Evolutionary conservation across 2,113 vertebrate species (phyloP).

Genomic region (Brachionichthys hirsutus): DNA sequence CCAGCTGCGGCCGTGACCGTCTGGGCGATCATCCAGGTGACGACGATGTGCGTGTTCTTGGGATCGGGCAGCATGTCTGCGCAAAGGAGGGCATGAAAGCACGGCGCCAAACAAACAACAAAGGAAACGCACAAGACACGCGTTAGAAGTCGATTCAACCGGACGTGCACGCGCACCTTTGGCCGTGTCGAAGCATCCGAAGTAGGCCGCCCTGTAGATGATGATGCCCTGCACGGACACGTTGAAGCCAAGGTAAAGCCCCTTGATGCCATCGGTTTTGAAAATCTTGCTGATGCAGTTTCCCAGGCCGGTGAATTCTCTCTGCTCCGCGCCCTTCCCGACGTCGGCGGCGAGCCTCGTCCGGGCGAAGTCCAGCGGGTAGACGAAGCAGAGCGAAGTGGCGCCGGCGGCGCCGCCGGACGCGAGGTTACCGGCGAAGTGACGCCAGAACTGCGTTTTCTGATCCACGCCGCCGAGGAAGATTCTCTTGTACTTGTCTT

Average conservation of each 20-base stretch:
- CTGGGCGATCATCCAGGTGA: constrained; percentile 99
- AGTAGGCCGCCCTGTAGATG: constrained; percentile 99
- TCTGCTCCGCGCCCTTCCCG: constrained; percentile 84
- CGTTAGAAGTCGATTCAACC: neutral
- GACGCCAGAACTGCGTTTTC: constrained; percentile 98
- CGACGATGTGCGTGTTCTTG: constrained; percentile 94
- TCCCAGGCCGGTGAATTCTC: constrained; percentile 92
- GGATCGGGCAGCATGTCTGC: constrained; percentile 98
- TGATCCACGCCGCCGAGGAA: constrained; percentile 97
- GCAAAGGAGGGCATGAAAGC: neutral
- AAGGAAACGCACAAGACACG: neutral
- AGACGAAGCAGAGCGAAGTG: constrained; percentile 97
- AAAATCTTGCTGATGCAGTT: constrained; percentile 92
- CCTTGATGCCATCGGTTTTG: constrained; percentile 89
- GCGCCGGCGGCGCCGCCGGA: constrained; percentile 95
- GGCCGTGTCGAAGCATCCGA: constrained; percentile 96
- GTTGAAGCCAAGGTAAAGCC: constrained; percentile 94
- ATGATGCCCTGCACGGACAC: constrained; percentile 99
- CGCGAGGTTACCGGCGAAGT: constrained; percentile 95
- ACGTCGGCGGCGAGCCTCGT: constrained; percentile 96
- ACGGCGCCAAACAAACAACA: neutral
- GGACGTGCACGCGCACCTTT: constrained; percentile 81
- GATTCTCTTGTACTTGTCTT: constrained; percentile 99
- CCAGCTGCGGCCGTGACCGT: constrained; percentile 90
- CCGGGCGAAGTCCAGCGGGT: constrained; percentile 97